These are phyloP conservation scores for Phalacrocorax brasilianus DNA, from an alignment of 2,113 vertebrate species.

Conservation along the genomic window DNA sequence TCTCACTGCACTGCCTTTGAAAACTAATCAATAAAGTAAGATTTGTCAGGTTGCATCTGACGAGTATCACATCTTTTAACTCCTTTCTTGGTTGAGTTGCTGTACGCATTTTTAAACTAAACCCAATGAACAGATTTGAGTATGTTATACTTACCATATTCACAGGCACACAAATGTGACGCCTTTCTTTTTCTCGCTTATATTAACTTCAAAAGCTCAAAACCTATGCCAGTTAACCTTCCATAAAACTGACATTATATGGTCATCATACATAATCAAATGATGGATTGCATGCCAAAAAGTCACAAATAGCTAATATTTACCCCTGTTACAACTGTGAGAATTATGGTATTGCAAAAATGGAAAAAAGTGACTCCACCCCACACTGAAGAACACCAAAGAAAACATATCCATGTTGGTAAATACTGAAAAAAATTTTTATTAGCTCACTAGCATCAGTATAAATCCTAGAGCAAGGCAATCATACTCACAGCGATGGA, in stretches of 20 bases:
- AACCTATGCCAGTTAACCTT: constrained; percentile 72
- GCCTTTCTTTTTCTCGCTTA: constrained; percentile 29
- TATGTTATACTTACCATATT: constrained; percentile 23
- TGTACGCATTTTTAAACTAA: constrained; percentile 71
- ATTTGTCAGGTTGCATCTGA: constrained; percentile 76
- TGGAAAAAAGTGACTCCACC: not conserved
- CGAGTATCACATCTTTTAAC: constrained; percentile 67
- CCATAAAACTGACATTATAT: constrained; percentile 72
- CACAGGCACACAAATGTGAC: constrained; percentile 42
- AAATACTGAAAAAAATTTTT: not conserved
- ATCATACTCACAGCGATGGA: not conserved
- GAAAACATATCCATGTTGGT: not conserved
- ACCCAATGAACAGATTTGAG: constrained; percentile 57
- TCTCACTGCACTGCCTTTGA: constrained; percentile 69
- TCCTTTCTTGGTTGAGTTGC: constrained; percentile 61
- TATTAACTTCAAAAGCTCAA: constrained; percentile 71
- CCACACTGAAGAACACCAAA: not conserved
- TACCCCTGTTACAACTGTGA: constrained; percentile 39
- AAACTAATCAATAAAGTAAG: constrained; percentile 75
- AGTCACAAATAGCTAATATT: constrained; percentile 64
- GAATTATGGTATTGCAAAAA: constrained; percentile 45
- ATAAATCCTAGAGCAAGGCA: not conserved
- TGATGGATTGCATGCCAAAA: constrained; percentile 69
- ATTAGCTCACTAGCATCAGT: not conserved
- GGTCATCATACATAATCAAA: constrained; percentile 71